Base-by-base conservation (phyloP, 1,140 invertebrate genomes). In the Drosophila miranda region DNA sequence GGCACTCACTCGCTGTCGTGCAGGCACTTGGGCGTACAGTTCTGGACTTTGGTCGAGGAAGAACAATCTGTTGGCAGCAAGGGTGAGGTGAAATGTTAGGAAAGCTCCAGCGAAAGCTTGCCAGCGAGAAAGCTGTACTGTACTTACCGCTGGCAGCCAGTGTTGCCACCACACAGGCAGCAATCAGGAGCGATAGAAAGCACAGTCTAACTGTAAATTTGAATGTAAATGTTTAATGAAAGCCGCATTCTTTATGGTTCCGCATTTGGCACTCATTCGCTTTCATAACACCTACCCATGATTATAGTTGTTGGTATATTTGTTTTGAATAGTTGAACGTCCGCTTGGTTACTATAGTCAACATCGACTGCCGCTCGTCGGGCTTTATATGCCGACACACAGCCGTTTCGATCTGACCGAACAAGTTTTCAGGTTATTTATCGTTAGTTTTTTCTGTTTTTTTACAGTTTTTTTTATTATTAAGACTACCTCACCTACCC, bases 11-110 rank as follows among this genome's bases (percentile, higher is more conserved):
- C 93, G 66, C 92, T 93, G 78, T 95, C 94, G 49, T 93, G 92
- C 44, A 92, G 88, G 74, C 95, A 95, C 81, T 93, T 94, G 2
- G 94, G 94, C 45, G 90, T 93, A 77, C 95, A 95, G 53, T 92
- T 92, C 48, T 92, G 92, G 53, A 95, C 93, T 75, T 94, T 94
- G 14, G 93, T 93, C 13, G 92, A 92, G 1, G 93, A 77, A 6
- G 95, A 95, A 83, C 95, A 95, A 64, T 92, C 92, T 89, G 38
- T 23, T 51, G 16, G 21, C 8, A 5, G 23, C 4, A 26, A 21
- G 28, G 42, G 19, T 14, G 19, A 2, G 8, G 14, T 7, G 21
- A 63, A 38, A 38, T 38, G 42, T 45, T 13, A 38, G 7, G 2
- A 30, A 30, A 30, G 11, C 34, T 38, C 34, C 0, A 13, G 16